A percentile compares a stretch with the other conserved stretches of the same genome.
Conservation (phyloP, 2,113 vertebrate species). For the Chaetodon auriga region DNA sequence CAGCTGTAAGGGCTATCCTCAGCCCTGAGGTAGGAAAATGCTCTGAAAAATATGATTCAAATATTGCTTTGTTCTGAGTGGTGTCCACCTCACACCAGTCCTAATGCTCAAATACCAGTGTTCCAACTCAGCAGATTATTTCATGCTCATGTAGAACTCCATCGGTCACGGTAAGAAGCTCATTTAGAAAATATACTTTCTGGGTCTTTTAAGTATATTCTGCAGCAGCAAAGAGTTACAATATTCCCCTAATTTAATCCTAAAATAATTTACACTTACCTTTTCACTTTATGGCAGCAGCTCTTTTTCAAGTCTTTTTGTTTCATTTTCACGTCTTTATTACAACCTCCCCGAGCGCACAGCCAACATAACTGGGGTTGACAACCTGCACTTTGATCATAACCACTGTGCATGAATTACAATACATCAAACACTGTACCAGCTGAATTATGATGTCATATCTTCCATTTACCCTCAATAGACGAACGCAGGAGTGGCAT, state of each 20-base stretch:
- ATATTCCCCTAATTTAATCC: not conserved
- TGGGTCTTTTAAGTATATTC: no score
- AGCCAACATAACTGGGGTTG: constrained; percentile 30
- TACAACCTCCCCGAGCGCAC: not conserved
- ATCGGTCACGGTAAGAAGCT: not conserved
- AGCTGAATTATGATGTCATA: constrained; percentile 20
- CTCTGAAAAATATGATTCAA: no score
- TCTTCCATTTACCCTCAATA: not conserved
- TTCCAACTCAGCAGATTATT: not conserved
- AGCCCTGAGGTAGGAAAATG: no score
- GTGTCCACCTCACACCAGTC: no score
- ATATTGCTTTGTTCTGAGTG: no score
- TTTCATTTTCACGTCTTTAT: constrained; percentile 29
- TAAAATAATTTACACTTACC: not conserved
- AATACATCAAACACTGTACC: not conserved
- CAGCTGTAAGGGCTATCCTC: no score
- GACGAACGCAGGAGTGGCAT: not conserved
- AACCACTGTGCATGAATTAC: constrained; percentile 33
- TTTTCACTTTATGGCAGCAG: constrained; percentile 5
- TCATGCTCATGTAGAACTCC: not conserved
- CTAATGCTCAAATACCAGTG: not conserved
- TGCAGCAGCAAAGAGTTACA: no score
- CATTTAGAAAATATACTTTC: not conserved
- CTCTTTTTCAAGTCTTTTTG: constrained; percentile 30
- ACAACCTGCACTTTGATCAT: constrained; percentile 54